Evolutionary conservation across 2,113 vertebrate genomes (phyloP).

Genomic region (Tachuris rubrigastra): DNA sequence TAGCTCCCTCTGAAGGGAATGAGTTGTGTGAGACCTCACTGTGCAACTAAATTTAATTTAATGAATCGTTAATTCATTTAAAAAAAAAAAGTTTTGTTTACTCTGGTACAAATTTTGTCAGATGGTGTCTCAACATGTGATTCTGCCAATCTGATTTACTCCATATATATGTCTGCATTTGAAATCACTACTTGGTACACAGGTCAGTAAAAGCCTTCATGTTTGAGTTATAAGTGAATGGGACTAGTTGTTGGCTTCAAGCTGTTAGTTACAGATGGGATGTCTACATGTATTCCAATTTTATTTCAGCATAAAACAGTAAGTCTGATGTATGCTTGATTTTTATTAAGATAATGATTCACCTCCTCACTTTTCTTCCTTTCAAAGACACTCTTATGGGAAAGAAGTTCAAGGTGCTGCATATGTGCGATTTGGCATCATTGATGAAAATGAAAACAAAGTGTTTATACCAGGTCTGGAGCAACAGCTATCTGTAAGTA

Average conservation of each 20-base stretch:
- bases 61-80: not conserved
- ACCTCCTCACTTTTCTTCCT: not conserved
- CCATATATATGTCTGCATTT: not conserved
- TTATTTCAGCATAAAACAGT: not conserved
- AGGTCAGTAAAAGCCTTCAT: not conserved
- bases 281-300: not conserved
- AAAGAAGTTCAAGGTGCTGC: conserved; percentile 68
- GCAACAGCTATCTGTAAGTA: conserved; percentile 68
- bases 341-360: not conserved
- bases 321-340: not conserved
- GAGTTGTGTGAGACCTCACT: not conserved
- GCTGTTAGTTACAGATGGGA: not conserved
- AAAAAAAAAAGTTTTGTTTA: not conserved
- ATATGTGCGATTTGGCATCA: conserved; percentile 71
- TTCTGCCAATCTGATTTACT: not conserved
- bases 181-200: not conserved
- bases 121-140: not conserved
- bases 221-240: not conserved
- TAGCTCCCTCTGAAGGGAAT: not conserved
- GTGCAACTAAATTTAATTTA: not conserved
- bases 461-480: conserved; percentile 68
- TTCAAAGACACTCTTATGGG: conserved; percentile 71
- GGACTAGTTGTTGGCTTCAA: not conserved
- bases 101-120: not conserved
- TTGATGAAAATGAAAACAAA: conserved; percentile 46